These are phyloP conservation scores for Aphaenogaster floridana DNA, from an alignment of 1,140 invertebrate species.

Conservation along the genomic window DNA sequence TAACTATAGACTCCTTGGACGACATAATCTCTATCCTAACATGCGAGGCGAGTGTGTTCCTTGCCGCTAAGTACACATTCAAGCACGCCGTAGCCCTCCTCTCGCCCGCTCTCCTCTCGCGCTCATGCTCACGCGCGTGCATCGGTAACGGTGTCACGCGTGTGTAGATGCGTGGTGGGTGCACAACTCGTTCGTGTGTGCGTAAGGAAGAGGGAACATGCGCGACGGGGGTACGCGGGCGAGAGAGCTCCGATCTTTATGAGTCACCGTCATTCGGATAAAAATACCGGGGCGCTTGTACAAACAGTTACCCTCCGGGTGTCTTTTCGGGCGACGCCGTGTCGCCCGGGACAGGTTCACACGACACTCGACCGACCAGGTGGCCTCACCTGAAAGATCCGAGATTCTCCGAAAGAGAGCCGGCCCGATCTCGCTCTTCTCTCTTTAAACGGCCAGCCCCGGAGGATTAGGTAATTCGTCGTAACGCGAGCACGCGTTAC, in stretches of 20 bases:
- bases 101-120: neutral
- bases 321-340: constrained; percentile 72
- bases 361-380: constrained; percentile 76
- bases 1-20: constrained; percentile 81
- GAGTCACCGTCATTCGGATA: constrained; percentile 81
- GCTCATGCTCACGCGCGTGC: neutral
- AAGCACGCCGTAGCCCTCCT: constrained; percentile 65
- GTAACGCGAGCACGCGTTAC: constrained; percentile 49
- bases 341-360: constrained; percentile 75
- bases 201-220: constrained; percentile 60
- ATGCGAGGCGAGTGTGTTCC: constrained; percentile 76
- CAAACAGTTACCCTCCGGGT: constrained; percentile 81
- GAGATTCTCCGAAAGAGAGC: constrained; percentile 32
- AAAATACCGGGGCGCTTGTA: constrained; percentile 82
- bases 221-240: constrained; percentile 53
- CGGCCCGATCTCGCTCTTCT: neutral
- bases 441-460: constrained; percentile 20
- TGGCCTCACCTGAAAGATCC: constrained; percentile 74
- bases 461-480: constrained; percentile 46
- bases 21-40: constrained; percentile 81
- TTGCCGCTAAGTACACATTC: constrained; percentile 81
- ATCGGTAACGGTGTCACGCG: constrained; percentile 22
- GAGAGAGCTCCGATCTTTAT: constrained; percentile 79
- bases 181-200: constrained; percentile 14
- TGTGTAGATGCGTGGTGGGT: constrained; percentile 11